A percentile compares a stretch with the other conserved stretches of the same genome.
Conservation (phyloP, 2,113 vertebrate genomes). For the Stomatorhinus ivindoensis region DNA sequence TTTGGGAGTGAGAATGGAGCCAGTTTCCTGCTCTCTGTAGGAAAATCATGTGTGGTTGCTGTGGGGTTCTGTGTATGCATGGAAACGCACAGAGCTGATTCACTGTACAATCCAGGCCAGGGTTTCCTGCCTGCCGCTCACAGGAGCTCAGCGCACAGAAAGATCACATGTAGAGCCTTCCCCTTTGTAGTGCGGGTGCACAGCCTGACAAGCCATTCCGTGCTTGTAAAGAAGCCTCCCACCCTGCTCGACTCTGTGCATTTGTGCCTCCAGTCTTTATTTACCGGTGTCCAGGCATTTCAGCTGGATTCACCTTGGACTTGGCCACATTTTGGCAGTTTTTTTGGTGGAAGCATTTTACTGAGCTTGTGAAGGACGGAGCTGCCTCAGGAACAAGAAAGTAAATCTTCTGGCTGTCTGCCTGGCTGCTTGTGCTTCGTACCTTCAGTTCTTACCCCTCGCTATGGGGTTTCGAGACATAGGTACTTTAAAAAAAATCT, state of each 20-base stretch:
- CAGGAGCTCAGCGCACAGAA: conserved; percentile 73
- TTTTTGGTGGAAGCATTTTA: neutral
- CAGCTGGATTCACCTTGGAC: conserved; percentile 40
- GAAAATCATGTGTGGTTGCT: neutral
- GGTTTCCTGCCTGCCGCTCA: conserved; percentile 64
- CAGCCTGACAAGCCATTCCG: conserved; percentile 73
- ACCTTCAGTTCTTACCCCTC: conserved; percentile 49
- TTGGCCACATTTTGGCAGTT: conserved; percentile 43
- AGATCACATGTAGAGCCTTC: conserved; percentile 81
- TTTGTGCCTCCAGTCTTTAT: conserved; percentile 40
- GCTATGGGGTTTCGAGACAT: neutral
- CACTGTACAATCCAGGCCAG: conserved; percentile 63
- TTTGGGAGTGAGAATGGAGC: neutral
- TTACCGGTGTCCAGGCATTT: conserved; percentile 48
- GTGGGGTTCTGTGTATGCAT: neutral
- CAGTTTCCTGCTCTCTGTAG: neutral
- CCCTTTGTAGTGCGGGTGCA: conserved; percentile 78
- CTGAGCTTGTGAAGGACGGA: neutral
- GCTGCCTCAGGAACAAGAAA: conserved; percentile 60
- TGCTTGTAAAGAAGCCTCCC: conserved; percentile 53
- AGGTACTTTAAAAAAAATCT: neutral
- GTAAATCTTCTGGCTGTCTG: conserved; percentile 61
- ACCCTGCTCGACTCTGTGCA: conserved; percentile 46
- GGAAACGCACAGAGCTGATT: conserved; percentile 16
- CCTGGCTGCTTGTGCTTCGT: conserved; percentile 50